Percentiles rank a stretch among this genome's conserved stretches.
These are phyloP conservation scores for Megalops cyprinoides DNA, from an alignment of 2,797 vertebrate species.

Conservation along the genomic window DNA sequence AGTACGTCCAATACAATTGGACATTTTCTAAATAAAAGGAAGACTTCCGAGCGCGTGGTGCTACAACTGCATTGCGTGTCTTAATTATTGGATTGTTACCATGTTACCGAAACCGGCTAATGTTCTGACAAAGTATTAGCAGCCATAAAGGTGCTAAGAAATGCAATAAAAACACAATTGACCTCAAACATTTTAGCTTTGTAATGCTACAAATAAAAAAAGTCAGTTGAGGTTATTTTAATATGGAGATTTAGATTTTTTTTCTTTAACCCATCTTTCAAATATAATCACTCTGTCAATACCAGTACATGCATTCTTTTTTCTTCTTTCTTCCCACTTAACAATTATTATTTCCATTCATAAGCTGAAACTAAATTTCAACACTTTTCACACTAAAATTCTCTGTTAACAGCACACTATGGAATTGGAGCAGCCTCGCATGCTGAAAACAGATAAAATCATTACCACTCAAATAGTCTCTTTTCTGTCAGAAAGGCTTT, in stretches of 20 bases:
- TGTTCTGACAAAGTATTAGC: not conserved
- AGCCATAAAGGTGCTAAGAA: not conserved
- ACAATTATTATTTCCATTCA: conserved; percentile 86
- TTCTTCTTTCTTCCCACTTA: conserved; percentile 67
- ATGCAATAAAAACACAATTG: not conserved
- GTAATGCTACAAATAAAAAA: conserved; percentile 2
- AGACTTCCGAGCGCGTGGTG: not conserved
- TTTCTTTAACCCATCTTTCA: not conserved
- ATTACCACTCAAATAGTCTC: conserved; percentile 91
- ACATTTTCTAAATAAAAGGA: conserved; percentile 24
- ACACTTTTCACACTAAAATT: conserved; percentile 89
- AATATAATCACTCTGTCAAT: not conserved
- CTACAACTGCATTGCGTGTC: not conserved
- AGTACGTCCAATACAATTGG: conserved; percentile 15
- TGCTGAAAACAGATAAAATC: conserved; percentile 91
- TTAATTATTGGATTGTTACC: conserved; percentile 11
- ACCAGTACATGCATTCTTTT: conserved; percentile 57
- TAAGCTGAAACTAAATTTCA: conserved; percentile 85
- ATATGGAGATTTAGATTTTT: not conserved
- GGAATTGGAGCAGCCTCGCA: conserved; percentile 83
- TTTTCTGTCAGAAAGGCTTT: conserved; percentile 89
- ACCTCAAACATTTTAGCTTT: not conserved
- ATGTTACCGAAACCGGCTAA: not conserved
- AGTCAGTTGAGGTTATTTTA: not conserved
- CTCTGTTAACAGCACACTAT: conserved; percentile 89